Evolutionary conservation across 2,113 vertebrate species (phyloP).

Genomic region (Elachura formosa): DNA sequence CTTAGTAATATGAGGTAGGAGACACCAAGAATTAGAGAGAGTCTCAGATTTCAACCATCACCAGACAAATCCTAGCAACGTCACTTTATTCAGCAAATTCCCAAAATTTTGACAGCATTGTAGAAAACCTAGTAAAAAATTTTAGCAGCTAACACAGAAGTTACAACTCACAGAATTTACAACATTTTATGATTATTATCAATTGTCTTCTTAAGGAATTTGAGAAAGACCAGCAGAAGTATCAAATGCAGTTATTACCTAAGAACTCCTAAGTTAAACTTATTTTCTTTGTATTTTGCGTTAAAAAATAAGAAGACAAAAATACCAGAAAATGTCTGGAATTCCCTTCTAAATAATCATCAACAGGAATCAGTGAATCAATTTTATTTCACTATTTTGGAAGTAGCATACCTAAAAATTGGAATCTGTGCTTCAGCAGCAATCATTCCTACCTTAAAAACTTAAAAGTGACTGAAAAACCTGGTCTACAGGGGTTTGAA

Average conservation of each 20-base stretch:
- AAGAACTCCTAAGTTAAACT: background rate
- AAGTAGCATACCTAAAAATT: background rate
- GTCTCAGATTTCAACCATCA: background rate
- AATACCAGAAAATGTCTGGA: background rate
- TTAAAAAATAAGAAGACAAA: background rate
- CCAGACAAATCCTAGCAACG: background rate
- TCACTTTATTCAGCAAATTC: background rate
- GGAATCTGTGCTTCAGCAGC: background rate
- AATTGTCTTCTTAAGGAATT: background rate
- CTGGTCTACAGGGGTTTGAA: background rate
- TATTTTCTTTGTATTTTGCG: background rate
- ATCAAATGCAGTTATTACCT: background rate
- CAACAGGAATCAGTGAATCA: background rate
- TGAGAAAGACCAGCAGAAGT: background rate
- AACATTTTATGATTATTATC: background rate
- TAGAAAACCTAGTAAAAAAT: background rate
- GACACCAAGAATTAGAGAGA: background rate
- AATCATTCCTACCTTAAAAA: background rate
- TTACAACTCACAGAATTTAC: background rate
- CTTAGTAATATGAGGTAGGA: background rate
- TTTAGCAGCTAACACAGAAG: background rate
- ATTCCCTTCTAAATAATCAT: background rate
- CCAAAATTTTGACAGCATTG: background rate
- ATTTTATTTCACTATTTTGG: background rate
- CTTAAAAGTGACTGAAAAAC: background rate